These are phyloP conservation scores for Acropora yongei DNA, from an alignment of 64 coral and sea anemone genomes.

Conservation along the genomic window DNA sequence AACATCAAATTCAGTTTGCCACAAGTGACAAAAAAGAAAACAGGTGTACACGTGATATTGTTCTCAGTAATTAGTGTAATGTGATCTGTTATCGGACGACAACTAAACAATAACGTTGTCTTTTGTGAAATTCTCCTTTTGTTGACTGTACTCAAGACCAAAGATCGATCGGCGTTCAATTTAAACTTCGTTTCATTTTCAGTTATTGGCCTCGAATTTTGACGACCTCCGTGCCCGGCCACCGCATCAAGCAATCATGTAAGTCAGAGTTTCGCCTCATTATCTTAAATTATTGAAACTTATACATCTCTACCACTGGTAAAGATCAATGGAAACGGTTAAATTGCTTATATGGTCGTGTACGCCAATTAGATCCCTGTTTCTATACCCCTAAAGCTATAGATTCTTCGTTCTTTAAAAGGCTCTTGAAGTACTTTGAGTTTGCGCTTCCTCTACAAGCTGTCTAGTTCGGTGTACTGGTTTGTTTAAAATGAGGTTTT, in stretches of 20 bases:
- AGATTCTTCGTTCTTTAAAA: not conserved
- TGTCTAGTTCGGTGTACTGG: not conserved
- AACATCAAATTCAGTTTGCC: not conserved
- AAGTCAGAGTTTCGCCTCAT: not conserved
- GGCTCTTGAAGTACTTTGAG: not conserved
- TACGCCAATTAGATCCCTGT: not conserved
- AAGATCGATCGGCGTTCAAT: not conserved
- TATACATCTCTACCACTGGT: not conserved
- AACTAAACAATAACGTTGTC: constrained; percentile 41
- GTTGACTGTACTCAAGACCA: not conserved
- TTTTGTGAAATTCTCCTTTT: not conserved
- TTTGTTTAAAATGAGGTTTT: not conserved
- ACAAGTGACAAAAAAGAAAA: constrained; percentile 12
- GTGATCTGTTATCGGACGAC: constrained; percentile 9
- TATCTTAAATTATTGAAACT: not conserved
- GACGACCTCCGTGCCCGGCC: not conserved
- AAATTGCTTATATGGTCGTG: not conserved
- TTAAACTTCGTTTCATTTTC: not conserved
- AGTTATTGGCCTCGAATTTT: not conserved
- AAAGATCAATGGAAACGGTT: not conserved
- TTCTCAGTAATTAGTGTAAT: not conserved
- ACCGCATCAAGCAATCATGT: not conserved
- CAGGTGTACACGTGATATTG: constrained; percentile 3
- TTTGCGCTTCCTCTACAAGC: not conserved
- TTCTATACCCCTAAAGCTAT: not conserved